A percentile compares a stretch with the other conserved stretches of the same genome.
These are phyloP conservation scores for Crotalus horridus DNA, from an alignment of 2,113 vertebrate species.

Conservation along the genomic window DNA sequence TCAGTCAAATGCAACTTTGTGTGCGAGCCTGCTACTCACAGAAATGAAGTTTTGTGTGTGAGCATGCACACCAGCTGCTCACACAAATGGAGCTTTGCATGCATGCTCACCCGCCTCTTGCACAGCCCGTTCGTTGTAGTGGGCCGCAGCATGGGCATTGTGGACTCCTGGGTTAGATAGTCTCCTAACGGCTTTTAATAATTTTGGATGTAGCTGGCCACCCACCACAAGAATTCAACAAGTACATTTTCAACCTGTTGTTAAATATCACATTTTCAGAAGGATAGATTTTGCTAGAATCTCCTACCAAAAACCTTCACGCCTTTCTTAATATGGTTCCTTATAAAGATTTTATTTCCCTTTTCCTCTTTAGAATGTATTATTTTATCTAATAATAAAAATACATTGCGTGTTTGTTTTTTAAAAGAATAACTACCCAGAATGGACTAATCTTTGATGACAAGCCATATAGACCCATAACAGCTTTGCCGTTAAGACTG, in stretches of 20 bases:
- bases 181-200: neutral
- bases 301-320: neutral
- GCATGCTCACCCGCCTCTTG: no score
- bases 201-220: neutral
- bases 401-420: neutral
- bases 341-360: neutral
- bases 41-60: neutral
- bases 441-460: neutral
- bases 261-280: neutral
- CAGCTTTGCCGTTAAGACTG: neutral
- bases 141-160: no score
- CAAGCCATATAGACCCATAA: neutral
- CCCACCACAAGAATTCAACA: neutral
- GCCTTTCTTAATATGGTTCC: neutral
- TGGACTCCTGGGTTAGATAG: neutral
- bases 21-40: neutral
- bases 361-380: neutral
- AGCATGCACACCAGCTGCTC: rapidly evolving
- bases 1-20: neutral
- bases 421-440: neutral
- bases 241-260: neutral
- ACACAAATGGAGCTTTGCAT: neutral
- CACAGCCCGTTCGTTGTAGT: no score
- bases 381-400: neutral
- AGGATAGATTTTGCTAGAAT: neutral